Conservation (phyloP, 2,888 invertebrate species). For the Tipula helvola region DNA sequence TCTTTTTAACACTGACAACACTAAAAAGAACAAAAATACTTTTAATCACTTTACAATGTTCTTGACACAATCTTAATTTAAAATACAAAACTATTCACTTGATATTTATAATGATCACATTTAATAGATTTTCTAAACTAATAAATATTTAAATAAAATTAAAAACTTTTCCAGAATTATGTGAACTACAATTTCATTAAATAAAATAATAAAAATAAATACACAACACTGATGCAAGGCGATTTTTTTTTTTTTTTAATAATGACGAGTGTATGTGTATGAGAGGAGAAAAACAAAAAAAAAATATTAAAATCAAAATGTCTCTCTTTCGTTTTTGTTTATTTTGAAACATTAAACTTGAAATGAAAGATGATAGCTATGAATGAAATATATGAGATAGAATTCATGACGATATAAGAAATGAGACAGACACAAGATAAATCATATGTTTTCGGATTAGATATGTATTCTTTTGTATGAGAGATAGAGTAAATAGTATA, state of each 20-base stretch:
- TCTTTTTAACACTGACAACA: background rate
- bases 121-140: background rate
- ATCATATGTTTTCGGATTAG: background rate
- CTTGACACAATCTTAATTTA: background rate
- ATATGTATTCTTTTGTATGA: too few relatives aligned
- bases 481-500: background rate
- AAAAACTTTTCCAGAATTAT: background rate
- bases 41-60: background rate
- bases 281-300: background rate
- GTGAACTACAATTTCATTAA: background rate
- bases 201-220: background rate
- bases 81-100: background rate
- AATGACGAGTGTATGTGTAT: background rate
- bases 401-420: background rate
- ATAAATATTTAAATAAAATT: background rate
- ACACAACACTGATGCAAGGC: background rate
- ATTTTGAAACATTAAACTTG: background rate
- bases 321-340: background rate
- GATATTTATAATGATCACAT: background rate
- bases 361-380: background rate
- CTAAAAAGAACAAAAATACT: background rate
- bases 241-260: background rate
- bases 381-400: background rate
- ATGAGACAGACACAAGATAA: background rate
- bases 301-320: background rate